These are phyloP conservation scores for Montipora capitata DNA, from an alignment of 92 coral and sea anemone genomes.

Conservation along the genomic window DNA sequence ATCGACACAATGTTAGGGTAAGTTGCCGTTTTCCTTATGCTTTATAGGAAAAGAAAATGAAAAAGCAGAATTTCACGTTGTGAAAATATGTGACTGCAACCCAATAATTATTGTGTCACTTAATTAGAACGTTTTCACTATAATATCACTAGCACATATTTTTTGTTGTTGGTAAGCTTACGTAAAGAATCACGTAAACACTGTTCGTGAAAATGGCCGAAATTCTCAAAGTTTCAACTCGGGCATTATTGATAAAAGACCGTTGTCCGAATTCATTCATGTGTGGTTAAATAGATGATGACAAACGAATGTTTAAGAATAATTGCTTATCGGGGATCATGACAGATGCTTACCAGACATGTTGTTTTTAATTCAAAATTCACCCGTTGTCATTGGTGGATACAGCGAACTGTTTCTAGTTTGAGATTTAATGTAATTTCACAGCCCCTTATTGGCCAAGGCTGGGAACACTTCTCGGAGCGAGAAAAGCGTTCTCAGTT, in stretches of 20 bases:
- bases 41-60: not conserved
- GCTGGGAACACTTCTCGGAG: too few relatives aligned
- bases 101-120: not conserved
- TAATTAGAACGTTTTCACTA: not conserved
- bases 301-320: not conserved
- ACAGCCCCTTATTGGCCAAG: too few relatives aligned
- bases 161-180: not conserved
- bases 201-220: too few relatives aligned
- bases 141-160: not conserved
- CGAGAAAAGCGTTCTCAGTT: too few relatives aligned
- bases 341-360: too few relatives aligned
- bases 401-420: too few relatives aligned
- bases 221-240: not conserved
- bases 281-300: not conserved
- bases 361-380: too few relatives aligned
- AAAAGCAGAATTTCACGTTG: conserved; percentile 3
- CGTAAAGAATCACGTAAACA: not conserved
- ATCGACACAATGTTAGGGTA: not conserved
- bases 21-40: not conserved
- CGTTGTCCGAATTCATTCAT: not conserved
- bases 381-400: too few relatives aligned
- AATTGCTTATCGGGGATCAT: too few relatives aligned
- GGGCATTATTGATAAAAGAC: not conserved
- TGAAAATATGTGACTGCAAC: not conserved
- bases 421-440: too few relatives aligned